Percentiles rank a stretch among this genome's conserved stretches.
Conservation (phyloP, 2,113 vertebrate species). For the Melanotaenia duboulayi region DNA sequence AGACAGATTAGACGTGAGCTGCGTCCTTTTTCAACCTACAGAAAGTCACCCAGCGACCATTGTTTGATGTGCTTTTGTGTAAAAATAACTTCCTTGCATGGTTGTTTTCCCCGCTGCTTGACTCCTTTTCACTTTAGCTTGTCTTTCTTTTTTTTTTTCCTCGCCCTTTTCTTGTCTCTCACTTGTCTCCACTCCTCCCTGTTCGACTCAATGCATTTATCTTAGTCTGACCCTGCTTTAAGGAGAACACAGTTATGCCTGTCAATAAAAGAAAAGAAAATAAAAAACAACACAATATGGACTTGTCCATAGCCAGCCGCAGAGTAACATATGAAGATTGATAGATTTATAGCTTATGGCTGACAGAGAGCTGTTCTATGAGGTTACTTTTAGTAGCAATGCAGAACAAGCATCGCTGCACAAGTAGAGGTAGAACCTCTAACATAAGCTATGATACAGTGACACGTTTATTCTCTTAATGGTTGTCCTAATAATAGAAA, state of each 20-base stretch:
- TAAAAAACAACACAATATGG: constrained; percentile 38
- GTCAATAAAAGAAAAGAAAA: constrained; percentile 58
- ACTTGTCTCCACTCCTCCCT: constrained; percentile 9
- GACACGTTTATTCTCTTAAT: constrained; percentile 44
- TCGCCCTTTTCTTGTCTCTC: neutral
- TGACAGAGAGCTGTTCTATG: constrained; percentile 61
- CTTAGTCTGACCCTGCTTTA: constrained; percentile 55
- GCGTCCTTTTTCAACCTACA: constrained; percentile 18
- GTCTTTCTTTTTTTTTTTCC: neutral
- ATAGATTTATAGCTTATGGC: constrained; percentile 46
- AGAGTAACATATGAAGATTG: constrained; percentile 66
- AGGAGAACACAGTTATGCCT: constrained; percentile 44
- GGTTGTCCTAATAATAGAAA: constrained; percentile 12
- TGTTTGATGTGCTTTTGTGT: constrained; percentile 13
- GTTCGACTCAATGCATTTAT: constrained; percentile 53
- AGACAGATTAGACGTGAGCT: constrained; percentile 12
- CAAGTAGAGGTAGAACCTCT: neutral
- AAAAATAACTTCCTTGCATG: constrained; percentile 44
- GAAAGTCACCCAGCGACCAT: constrained; percentile 22
- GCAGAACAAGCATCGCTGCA: constrained; percentile 21
- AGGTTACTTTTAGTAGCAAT: constrained; percentile 52
- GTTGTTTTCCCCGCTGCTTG: constrained; percentile 9
- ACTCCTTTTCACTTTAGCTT: constrained; percentile 17
- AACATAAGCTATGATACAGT: constrained; percentile 35
- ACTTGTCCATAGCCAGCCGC: constrained; percentile 48